Percentiles rank a stretch among this genome's conserved stretches.
phyloP scores from a whole-genome alignment of 1,140 invertebrate species.

The Cotesia glomerata region DNA sequence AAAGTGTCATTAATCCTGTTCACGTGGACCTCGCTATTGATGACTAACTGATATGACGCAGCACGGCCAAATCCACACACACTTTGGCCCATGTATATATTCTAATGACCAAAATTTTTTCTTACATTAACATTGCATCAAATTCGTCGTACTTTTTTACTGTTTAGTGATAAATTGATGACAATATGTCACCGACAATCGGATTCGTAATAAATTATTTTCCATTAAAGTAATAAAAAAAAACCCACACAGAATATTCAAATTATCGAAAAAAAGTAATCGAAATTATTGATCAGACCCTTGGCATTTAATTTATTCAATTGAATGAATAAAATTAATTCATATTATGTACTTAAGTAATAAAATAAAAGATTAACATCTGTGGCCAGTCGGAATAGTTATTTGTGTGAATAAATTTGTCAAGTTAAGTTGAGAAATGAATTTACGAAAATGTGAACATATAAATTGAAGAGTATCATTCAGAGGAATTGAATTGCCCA shows the following conservation, averaged over 20 bases:
- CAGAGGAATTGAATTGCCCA: not conserved
- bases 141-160: not conserved
- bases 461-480: not conserved
- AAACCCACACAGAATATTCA: too few relatives aligned
- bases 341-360: too few relatives aligned
- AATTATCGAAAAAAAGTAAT: too few relatives aligned
- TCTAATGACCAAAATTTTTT: conserved; percentile 4
- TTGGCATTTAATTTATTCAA: too few relatives aligned
- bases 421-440: not conserved
- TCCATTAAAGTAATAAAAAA: too few relatives aligned
- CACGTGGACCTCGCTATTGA: conserved; percentile 39
- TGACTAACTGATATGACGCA: conserved; percentile 37
- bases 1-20: conserved; percentile 26
- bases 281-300: too few relatives aligned
- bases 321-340: too few relatives aligned
- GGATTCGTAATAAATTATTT: too few relatives aligned
- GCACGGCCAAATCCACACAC: not conserved
- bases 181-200: too few relatives aligned
- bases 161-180: too few relatives aligned
- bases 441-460: not conserved
- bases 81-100: not conserved
- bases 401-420: not conserved
- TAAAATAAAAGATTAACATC: conserved; percentile 8
- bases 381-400: conserved; percentile 4
- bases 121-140: not conserved